A percentile compares a stretch with the other conserved stretches of the same genome.
Evolutionary conservation across 2,888 invertebrate species (phyloP).

Genomic region (Lamellibrachia satsuma): DNA sequence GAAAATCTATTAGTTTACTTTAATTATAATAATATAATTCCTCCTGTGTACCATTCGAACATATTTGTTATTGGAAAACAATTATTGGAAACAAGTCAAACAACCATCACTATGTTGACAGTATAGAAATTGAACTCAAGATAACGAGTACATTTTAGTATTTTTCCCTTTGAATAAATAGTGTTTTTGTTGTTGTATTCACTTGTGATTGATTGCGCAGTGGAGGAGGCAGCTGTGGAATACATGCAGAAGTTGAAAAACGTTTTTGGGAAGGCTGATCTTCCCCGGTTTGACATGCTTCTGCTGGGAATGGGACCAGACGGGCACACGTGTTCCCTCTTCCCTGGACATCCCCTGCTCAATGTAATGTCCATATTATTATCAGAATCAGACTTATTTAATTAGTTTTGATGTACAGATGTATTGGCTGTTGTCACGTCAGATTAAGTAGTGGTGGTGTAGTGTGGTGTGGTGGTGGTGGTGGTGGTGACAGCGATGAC

Average conservation of each 20-base stretch:
- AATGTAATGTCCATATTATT: constrained; percentile 48
- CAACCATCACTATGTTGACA: not conserved
- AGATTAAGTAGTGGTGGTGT: no score
- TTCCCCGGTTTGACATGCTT: constrained; percentile 84
- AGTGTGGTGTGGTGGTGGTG: no score
- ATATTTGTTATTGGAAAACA: no score
- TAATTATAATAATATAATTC: no score
- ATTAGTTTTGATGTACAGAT: not conserved
- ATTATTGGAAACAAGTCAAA: not conserved
- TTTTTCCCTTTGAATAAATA: not conserved
- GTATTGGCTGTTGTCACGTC: not conserved
- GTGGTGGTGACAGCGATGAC: no score
- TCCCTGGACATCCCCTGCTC: constrained; percentile 76
- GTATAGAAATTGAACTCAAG: not conserved
- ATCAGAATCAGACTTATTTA: not conserved
- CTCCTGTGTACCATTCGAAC: no score
- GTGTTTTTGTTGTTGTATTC: constrained; percentile 17
- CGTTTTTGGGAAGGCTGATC: constrained; percentile 64
- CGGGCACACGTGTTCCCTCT: constrained; percentile 96
- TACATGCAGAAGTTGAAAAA: constrained; percentile 76
- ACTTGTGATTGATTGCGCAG: constrained; percentile 66
- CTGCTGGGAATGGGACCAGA: constrained; percentile 97
- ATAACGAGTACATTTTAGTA: not conserved
- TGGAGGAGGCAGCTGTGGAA: constrained; percentile 80
- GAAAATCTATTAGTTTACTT: no score